Base-by-base conservation (phyloP, 2,888 invertebrate species). In the Coleophora flavipennella region DNA sequence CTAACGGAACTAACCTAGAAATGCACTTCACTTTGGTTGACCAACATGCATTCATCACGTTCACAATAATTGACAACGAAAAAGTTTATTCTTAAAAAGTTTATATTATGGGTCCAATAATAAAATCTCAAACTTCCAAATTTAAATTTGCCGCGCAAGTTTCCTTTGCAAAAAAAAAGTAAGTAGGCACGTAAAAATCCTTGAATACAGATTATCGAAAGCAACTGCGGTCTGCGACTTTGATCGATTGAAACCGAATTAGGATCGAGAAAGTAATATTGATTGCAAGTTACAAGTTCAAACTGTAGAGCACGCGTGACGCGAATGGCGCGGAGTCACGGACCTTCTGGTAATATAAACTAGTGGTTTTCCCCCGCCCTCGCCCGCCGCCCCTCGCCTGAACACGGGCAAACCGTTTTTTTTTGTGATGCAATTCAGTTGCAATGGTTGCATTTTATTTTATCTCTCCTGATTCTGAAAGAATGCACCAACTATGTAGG, bases 331-430 rank as follows among this genome's bases (percentile, higher is more conserved):
- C 46, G 51, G 41, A 44, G 48, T 43, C 55, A 48, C 58, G 50
- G 48, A 56, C 63, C 60, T 55, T 38, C 63, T 62, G n/a, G 64
- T 60, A 62, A 59, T 74, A 69, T 76, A 70, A 70, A 65, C 57
- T 56, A 51, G 54, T 49, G 53, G 51, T 62, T 64, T 55, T 59
- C 65, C 74, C 72, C 71, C 70, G 57, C 67, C 50, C 53, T 45
- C 72, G 57, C 66, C n/a, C n/a, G n/a, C n/a, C n/a, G 53, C 46
- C 49, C 55, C 40, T 50, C 42, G 50, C 52, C 40, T 43, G 48
- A 46, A 50, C 42, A 28, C 32, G 40, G 33, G 33, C 39, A 31
- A 33, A 35, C 41, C 20, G 37, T 42, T 26, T 33, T 26, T 40
- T 43, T 48, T 49, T 41, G 53, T 55, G 55, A 55, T 54, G 59